Evolutionary conservation across 2,113 vertebrate genomes (phyloP), one percentile per base, ranked within the genome.

Genomic region (Gulo gulo): DNA sequence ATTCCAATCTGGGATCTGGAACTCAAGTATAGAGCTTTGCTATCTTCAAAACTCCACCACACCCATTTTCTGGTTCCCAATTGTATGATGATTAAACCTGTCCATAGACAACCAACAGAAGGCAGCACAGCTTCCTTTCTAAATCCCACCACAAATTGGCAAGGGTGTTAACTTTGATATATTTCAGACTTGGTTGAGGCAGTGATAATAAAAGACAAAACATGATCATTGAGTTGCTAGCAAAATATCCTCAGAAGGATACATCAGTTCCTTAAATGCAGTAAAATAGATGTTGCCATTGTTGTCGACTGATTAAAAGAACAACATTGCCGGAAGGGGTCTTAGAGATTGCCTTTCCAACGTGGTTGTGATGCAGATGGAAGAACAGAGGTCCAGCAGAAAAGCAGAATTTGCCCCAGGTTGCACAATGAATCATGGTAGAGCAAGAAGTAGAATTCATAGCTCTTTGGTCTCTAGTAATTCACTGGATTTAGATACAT

Each of bases 81-180:
- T 73, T 84, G 29, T 42, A 39, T 78, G 76, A 63, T 93, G 67
- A 34, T 96, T 79, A 78, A 94, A 74, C 52, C 80, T 95, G 92
- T 94, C 26, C 91, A 59, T 8, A 59, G 23, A 78, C 76, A 74
- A 24, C 21, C 52, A 96, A 88, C 94, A 96, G 95, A 98, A 95
- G 96, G 96, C 52, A 97, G 52, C 81, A 34, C 93, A 96, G 83
- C 74, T 96, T 96, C 92, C 59, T 85, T 88, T 96, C 76, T 91
- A 55, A 92, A 82, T 69, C 85, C 52, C 21, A 69, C 20, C 45
- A 52, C n/a, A 74, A 71, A 61, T 82, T 96, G 92, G 71, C 83
- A 95, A 78, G 59, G 39, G 5, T 81, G 15, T 55, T 88, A 81
- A 31, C 47, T 47, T n/a, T 94, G 90, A 93, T 97, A 65, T 94